Base-by-base conservation (phyloP, 2,113 vertebrate species). In the Callorhinus ursinus region DNA sequence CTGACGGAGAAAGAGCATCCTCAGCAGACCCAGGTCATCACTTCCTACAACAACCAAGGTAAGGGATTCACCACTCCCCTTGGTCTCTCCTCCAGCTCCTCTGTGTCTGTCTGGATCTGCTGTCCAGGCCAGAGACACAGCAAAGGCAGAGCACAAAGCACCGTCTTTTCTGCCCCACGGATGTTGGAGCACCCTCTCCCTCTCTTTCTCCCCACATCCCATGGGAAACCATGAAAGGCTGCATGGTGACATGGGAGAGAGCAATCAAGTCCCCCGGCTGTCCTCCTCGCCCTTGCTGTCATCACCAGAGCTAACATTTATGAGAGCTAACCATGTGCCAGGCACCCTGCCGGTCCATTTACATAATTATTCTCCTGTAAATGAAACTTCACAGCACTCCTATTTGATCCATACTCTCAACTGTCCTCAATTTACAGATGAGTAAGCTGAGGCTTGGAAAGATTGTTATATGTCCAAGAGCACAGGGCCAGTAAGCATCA, bases 1-100 rank as follows among this genome's bases (percentile, higher is more conserved):
- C 69, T 7, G 10, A 57, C n/a, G n/a, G 88, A 97, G 92, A 39
- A 91, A 71, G 95, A 97, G 55, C 55, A 57, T 69, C 7, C 53
- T 4, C 59, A 97, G 95, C 97, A 96, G 93, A 88, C 76, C 0
- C 97, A 98, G 69, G 91, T 98, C 55, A 24, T 98, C 90, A 95
- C 96, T 36, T 97, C 98, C 0, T 97, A 95, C 2, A 77, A 98
- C 33, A 97, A 96, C 5, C 92, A 98, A 98, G 98, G 99, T 99
- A 98, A 98, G 98, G 14, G 76, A 16, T 0, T 4, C 67, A 13
- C 55, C 11, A 5, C 59, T 81, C 16, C 33, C 53, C 0, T 0
- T 2, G 0, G 4, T 1, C 22, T 94, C 90, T 55, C 39, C 11
- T 61, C 59, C 18, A 28, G 33, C 33, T 19, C 53, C 77, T 28